Evolutionary conservation across 2,888 invertebrate genomes (phyloP).

Genomic region (Spodoptera exigua): DNA sequence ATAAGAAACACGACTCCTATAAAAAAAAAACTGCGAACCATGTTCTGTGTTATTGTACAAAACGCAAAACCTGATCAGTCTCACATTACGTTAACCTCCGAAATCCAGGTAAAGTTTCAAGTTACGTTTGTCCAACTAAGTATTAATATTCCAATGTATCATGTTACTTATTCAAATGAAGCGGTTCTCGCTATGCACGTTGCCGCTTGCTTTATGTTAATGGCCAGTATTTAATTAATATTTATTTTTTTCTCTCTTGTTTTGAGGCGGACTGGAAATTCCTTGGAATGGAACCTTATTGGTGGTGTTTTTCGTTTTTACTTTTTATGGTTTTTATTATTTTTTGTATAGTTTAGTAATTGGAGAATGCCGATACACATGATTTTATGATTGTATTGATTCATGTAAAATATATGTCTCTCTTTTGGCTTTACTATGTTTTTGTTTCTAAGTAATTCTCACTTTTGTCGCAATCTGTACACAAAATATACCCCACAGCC

Average conservation of each 20-base stretch:
- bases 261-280: constrained; percentile 18
- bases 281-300: constrained; percentile 2
- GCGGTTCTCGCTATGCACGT: constrained; percentile 47
- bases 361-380: not conserved
- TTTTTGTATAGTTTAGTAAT: not conserved
- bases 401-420: constrained; percentile 23
- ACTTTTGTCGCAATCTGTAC: constrained; percentile 66
- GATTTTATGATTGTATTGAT: constrained; percentile 3
- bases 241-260: constrained; percentile 43
- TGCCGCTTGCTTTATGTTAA: constrained; percentile 45
- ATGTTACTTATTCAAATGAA: constrained; percentile 66
- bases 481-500: constrained; percentile 60
- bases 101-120: constrained; percentile 37
- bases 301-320: constrained; percentile 12
- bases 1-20: no score
- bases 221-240: constrained; percentile 58
- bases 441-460: constrained; percentile 57
- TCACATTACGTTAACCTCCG: constrained; percentile 21
- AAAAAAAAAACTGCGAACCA: no score
- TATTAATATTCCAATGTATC: constrained; percentile 58
- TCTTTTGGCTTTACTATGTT: constrained; percentile 36
- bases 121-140: constrained; percentile 44
- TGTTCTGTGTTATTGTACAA: not conserved
- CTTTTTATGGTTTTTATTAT: constrained; percentile 1
- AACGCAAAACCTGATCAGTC: constrained; percentile 15